Evolutionary conservation across 2,888 invertebrate species (phyloP), one percentile per base, ranked within the genome.

Genomic region (Trissolcus japonicus): DNA sequence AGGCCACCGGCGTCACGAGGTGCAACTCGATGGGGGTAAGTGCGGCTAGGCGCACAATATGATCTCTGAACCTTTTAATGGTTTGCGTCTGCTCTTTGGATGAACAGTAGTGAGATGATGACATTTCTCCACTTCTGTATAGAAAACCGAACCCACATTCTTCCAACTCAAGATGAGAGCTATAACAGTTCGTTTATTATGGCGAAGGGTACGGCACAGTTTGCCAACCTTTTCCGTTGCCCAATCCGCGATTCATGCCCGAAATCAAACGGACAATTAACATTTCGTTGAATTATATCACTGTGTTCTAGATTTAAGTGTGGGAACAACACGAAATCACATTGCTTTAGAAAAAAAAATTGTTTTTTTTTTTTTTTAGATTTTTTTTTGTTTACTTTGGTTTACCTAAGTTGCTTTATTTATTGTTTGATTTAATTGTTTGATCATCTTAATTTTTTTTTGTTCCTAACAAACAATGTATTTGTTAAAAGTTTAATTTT

Each of bases 111-210:
- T 62, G 16, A 46, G 65, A 79, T 63, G 75, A 57, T 78, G 77
- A 76, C 78, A 76, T 69, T 78, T 71, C 76, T 69, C 62, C 51
- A 25, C 62, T 73, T 73, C 73, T 77, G 74, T 56, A 25, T 25
- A 79, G n/a, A n/a, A 75, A 35, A 86, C 85, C 87, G 81, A 81
- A 84, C 86, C 86, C 84, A 86, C 86, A 86, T 87, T 85, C 86
- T 83, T 68, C 16, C 43, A 43, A 67, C 65, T 60, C 59, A 57
- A 72, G 51, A 48, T n/a, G 50, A 61, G 43, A 40, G 17, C 40
- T 51, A 68, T 59, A 62, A 46, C 25, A 62, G 76, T 66, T 71
- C 57, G 53, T 1, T n/a, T n/a, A 35, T 35, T 51, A 16, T 46
- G 56, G n/a, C 67, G 72, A 73, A 77, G 60, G 77, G 77, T 60